Conservation (phyloP, 2,888 invertebrate genomes). For the Byasa hedistus region DNA sequence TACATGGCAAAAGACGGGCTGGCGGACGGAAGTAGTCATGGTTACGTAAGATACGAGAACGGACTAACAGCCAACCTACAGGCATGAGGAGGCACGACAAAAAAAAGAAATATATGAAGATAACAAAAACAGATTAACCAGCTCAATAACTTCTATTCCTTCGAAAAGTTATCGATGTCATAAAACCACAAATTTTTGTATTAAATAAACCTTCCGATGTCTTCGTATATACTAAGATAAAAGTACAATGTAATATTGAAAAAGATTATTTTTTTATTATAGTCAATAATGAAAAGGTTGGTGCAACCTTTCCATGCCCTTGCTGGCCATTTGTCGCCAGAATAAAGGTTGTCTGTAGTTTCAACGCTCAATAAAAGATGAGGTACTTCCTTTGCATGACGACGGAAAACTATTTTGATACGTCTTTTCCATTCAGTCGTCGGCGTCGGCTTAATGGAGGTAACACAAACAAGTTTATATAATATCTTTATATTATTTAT, state of each 20-base stretch:
- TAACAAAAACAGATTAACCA: too few species aligned
- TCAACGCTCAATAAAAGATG: slow-evolving; percentile 17
- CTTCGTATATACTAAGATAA: background rate
- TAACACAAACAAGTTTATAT: background rate
- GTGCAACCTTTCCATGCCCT: background rate
- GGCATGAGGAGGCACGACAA: too few species aligned
- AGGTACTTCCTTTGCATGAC: slow-evolving; percentile 39
- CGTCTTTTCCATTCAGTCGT: slow-evolving; percentile 9
- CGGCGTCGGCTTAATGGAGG: background rate
- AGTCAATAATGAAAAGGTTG: background rate
- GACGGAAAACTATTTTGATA: slow-evolving; percentile 32
- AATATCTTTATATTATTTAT: background rate
- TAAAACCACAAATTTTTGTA: too few species aligned
- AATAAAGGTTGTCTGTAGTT: slow-evolving; percentile 10
- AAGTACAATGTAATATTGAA: background rate
- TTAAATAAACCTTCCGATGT: background rate
- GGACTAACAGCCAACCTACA: too few species aligned
- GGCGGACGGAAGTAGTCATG: too few species aligned
- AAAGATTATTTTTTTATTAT: background rate
- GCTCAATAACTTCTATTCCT: too few species aligned
- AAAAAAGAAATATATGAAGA: too few species aligned
- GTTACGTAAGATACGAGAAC: too few species aligned
- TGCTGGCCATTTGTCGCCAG: background rate
- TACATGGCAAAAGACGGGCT: too few species aligned
- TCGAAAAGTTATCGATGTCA: too few species aligned